These are phyloP conservation scores for Drosophila colorata DNA, from an alignment of 2,888 invertebrate species.

Conservation along the genomic window DNA sequence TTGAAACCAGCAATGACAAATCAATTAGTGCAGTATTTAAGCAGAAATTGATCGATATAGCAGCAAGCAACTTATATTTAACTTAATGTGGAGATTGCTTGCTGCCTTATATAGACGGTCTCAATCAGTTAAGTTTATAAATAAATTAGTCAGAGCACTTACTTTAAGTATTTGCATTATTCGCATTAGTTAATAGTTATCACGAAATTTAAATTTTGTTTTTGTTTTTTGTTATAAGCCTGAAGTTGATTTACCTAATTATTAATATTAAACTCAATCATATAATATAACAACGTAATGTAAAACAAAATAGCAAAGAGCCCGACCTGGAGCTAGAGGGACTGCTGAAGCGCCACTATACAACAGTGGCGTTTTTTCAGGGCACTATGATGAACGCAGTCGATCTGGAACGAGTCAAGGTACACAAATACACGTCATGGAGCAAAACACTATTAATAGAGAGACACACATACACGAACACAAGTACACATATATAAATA, in stretches of 20 bases:
- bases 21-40: conserved; percentile 65
- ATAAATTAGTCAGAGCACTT: conserved; percentile 65
- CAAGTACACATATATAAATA: conserved; percentile 17
- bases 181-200: conserved; percentile 43
- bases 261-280: conserved; percentile 39
- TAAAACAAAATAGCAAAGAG: conserved; percentile 92
- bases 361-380: conserved; percentile 99
- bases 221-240: conserved; percentile 18
- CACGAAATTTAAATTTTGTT: conserved; percentile 14
- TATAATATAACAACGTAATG: conserved; percentile 55
- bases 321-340: conserved; percentile 99
- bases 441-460: conserved; percentile 19
- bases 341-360: conserved; percentile 99
- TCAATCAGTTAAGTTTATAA: conserved; percentile 37
- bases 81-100: conserved; percentile 19
- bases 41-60: conserved; percentile 35
- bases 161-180: conserved; percentile 60
- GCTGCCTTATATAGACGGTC: conserved; percentile 25
- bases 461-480: conserved; percentile 32
- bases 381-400: conserved; percentile 99
- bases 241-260: conserved; percentile 29
- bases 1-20: conserved; percentile 47
- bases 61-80: conserved; percentile 24
- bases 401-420: conserved; percentile 99
- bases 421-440: conserved; percentile 86